Base-by-base conservation (phyloP, 1,140 invertebrate species). In the Yoshiicerus persimilis region DNA sequence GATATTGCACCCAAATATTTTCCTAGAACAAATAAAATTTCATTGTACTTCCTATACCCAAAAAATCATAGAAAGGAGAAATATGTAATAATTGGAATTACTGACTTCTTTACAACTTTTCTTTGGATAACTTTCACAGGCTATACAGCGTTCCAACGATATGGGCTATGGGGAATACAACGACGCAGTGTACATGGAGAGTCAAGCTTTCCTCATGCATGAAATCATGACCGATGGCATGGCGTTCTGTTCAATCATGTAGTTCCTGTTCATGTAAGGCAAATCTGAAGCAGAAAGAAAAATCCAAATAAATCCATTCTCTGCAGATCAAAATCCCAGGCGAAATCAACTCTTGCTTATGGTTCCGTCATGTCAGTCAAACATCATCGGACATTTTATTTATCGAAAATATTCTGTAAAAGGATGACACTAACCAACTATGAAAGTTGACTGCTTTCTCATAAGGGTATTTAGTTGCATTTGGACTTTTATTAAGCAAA, bases 201-300 rank as follows among this genome's bases (percentile, higher is more conserved):
- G 86, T 66, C 89, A 90, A 84, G 90, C 90, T 30, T 90, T 90
- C 75, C 90, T 90, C 86, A 90, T 89, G 89, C 87, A 90, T 66
- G 89, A 89, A 75, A 90, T 90, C 47, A 90, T 90, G 90, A 90
- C 87, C 20, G 90, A 90, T 66, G 90, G 90, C n/a, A 90, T 90
- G 88, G 90, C 88, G 38, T 90, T 90, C 64, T 90, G 90, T 70
- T 87, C 87, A 88, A 89, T 90, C 62, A 86, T 90, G 80, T 90
- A 89, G 84, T 84, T 84, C 47, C 56, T 80, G 32, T 80, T 34
- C 75, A n/a, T 38, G 75, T 38, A 36, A 32, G 70, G 13, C 70
- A 77, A 77, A 77, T 9, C 32, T 75, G 66, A 39, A 75, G 70
- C 32, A 13, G 27, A 75, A 32, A 64, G 25, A n/a, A 47, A 47